Base-by-base conservation (phyloP, 2,113 vertebrate genomes). In the Oncorhynchus clarkii region DNA sequence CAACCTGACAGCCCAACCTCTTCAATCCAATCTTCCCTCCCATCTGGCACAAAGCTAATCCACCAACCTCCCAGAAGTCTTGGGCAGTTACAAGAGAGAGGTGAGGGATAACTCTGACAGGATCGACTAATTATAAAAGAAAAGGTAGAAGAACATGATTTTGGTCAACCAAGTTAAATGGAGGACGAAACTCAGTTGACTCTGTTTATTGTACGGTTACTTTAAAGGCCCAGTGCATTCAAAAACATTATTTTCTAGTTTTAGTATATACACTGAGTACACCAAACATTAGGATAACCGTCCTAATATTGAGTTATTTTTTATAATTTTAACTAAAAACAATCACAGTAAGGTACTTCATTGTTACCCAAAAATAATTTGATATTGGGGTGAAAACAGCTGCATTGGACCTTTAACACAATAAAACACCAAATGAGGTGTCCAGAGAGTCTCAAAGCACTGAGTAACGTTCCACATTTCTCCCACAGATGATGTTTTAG, bases 1-100 rank as follows among this genome's bases (percentile, higher is more conserved):
- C 72, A 31, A 31, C 31, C 73, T 69, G 45, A 80, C 54, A 75
- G 72, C 48, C 51, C 67, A 60, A 65, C 73, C 31, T 75, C 62
- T 48, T 72, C 73, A 72, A 12, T 60, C 68, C 62, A 75, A 66
- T 75, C 68, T 75, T 51, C 59, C 18, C 48, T 49, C 60, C n/a
- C 34, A 60, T 67, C 59, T 77, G 59, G 11, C 8, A 22, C 68
- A 24, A 54, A n/a, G 13, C 26, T 71, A 18, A 66, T 74, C 34
- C 27, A 2, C 57, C 51, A 22, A 20, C 16, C 68, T 51, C 34
- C 7, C 24, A 57, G 5, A 27, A 14, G 20, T 27, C 57, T 2
- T 16, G 24, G 22, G 6, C 59, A 60, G 16, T 22, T n/a, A 60
- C 16, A 60, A 9, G 18, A n/a, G 14, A 60, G 59, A 20, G 20